Evolutionary conservation across 2,888 invertebrate species (phyloP).

Genomic region (Eulithis prunata): DNA sequence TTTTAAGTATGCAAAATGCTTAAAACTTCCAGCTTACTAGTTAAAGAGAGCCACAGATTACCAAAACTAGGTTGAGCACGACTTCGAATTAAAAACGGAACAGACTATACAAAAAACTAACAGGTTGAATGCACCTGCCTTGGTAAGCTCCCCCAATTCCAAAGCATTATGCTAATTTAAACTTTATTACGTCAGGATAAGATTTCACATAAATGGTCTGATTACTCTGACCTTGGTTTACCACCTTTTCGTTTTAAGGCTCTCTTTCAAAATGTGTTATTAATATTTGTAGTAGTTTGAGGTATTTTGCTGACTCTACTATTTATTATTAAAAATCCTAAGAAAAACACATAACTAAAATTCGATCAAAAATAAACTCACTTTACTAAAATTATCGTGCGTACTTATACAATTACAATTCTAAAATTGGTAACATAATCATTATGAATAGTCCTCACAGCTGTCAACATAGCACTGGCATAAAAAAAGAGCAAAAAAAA

Average conservation of each 20-base stretch:
- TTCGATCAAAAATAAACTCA: too few species aligned
- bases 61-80: slow-evolving; percentile 1
- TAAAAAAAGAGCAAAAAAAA: not conserved
- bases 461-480: not conserved
- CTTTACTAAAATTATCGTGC: too few species aligned
- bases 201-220: slow-evolving; percentile 17
- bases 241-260: slow-evolving; percentile 14
- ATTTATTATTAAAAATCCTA: not conserved
- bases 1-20: not conserved
- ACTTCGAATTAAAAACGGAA: slow-evolving; percentile 37
- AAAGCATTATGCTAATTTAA: slow-evolving; percentile 19
- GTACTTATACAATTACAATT: too few species aligned
- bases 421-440: too few species aligned
- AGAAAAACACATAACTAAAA: too few species aligned
- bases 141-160: slow-evolving; percentile 33
- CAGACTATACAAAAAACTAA: slow-evolving; percentile 45
- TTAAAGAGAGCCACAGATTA: too few species aligned
- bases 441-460: too few species aligned
- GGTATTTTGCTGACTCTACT: not conserved
- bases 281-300: not conserved
- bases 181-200: slow-evolving; percentile 23
- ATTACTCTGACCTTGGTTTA: slow-evolving; percentile 27
- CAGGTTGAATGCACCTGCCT: slow-evolving; percentile 54
- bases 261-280: slow-evolving; percentile 24
- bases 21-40: not conserved